These are phyloP conservation scores for Zenarchopterus dispar DNA, from an alignment of 2,797 vertebrate genomes.

Conservation along the genomic window DNA sequence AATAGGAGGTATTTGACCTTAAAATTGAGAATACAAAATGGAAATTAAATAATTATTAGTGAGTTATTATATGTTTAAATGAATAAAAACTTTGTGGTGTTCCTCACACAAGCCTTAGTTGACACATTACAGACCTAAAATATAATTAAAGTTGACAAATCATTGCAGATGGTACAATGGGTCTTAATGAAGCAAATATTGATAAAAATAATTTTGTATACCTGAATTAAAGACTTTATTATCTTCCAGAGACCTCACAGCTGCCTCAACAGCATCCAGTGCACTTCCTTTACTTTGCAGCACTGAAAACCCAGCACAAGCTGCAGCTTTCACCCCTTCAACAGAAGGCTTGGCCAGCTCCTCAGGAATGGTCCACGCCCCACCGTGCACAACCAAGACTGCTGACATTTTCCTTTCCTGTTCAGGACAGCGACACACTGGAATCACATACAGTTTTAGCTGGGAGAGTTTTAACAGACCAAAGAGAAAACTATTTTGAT, in stretches of 20 bases:
- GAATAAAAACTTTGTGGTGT: no score
- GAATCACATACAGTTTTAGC: no score
- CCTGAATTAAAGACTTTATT: conserved; percentile 79
- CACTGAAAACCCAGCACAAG: conserved; percentile 61
- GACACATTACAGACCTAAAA: no score
- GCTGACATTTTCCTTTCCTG: conserved; percentile 66
- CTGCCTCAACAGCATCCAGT: conserved; percentile 82
- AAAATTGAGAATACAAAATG: no score
- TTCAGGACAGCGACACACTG: no score
- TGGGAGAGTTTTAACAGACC: no score
- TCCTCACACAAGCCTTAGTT: no score
- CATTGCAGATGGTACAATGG: not conserved
- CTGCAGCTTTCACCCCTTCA: conserved; percentile 79
- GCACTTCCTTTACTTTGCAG: conserved; percentile 74
- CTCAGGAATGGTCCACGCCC: conserved; percentile 84
- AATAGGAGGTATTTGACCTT: no score
- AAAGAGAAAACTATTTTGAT: no score
- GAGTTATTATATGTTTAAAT: no score
- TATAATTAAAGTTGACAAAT: not conserved
- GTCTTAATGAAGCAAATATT: not conserved
- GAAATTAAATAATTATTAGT: no score
- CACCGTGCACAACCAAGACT: conserved; percentile 84
- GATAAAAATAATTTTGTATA: conserved; percentile 14
- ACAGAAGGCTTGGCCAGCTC: conserved; percentile 66
- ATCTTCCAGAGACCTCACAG: conserved; percentile 81